A percentile compares a stretch with the other conserved stretches of the same genome.
Evolutionary conservation across 2,113 vertebrate species (phyloP).

Genomic region (Grantiella picta): DNA sequence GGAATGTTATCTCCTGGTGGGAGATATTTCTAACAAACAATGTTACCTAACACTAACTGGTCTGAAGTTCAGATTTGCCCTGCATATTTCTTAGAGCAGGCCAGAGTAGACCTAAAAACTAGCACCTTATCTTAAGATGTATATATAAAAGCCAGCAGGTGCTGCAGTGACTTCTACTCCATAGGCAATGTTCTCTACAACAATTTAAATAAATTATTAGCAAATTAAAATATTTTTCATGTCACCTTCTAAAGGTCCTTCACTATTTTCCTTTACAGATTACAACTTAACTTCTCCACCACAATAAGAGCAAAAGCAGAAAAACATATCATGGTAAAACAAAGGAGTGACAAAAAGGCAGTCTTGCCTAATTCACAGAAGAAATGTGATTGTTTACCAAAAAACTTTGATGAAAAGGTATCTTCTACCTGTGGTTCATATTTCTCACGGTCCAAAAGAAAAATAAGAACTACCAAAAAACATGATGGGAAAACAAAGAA

Average conservation of each 20-base stretch:
- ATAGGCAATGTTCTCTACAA: not conserved
- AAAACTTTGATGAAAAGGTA: not conserved
- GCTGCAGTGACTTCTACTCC: not conserved
- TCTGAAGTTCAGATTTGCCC: not conserved
- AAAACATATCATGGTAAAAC: not conserved
- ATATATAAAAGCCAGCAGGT: not conserved
- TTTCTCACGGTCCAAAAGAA: not conserved
- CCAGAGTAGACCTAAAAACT: not conserved
- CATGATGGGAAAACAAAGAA: not conserved
- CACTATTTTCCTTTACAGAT: not conserved
- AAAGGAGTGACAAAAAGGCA: not conserved
- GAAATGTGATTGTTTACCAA: not conserved
- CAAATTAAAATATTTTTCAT: not conserved
- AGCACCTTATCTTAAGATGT: not conserved
- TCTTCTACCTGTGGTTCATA: not conserved
- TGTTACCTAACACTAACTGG: not conserved
- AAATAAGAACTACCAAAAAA: not conserved
- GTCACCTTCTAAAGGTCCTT: not conserved
- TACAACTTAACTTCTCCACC: not conserved
- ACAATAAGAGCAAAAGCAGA: not conserved
- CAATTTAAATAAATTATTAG: not conserved
- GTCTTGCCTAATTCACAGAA: not conserved
- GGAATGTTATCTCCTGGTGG: no score
- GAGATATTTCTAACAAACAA: not conserved
- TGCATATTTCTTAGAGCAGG: not conserved